These are phyloP conservation scores for Mus minutoides DNA, from an alignment of 2,797 vertebrate genomes.

Conservation along the genomic window DNA sequence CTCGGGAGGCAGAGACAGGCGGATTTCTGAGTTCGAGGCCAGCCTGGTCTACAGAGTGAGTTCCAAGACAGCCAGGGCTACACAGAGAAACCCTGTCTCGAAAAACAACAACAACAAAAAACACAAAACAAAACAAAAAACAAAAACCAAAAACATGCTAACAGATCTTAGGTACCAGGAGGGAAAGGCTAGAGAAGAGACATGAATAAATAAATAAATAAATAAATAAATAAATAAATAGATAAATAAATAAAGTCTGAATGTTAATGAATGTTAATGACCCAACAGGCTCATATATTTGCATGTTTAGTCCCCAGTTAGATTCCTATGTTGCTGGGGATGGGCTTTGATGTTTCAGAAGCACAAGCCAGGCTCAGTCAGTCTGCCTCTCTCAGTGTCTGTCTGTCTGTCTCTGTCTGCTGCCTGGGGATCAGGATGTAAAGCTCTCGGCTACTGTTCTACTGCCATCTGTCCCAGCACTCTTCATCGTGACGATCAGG, in stretches of 20 bases:
- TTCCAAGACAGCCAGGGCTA: too few species aligned
- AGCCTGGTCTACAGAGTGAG: too few species aligned
- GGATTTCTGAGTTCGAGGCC: too few species aligned
- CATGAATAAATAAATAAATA: neutral
- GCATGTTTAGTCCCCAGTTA: neutral
- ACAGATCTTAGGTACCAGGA: neutral
- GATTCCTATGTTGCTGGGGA: neutral
- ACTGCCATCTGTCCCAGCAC: fast-evolving
- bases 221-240: too few species aligned
- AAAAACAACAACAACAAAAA: too few species aligned
- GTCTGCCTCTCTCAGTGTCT: neutral
- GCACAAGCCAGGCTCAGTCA: neutral
- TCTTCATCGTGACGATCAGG: neutral
- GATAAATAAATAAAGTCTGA: too few species aligned
- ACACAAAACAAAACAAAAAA: too few species aligned
- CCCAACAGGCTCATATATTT: neutral
- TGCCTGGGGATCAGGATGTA: neutral
- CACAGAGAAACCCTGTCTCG: too few species aligned
- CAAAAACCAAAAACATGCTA: neutral
- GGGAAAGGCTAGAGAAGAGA: neutral
- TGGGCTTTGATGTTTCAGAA: neutral
- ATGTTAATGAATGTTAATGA: too few species aligned
- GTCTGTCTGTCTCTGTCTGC: neutral
- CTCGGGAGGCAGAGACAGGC: too few species aligned
- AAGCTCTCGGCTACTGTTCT: neutral